Base-by-base conservation (phyloP, 2,797 vertebrate species). In the Onychomys leucogaster region DNA sequence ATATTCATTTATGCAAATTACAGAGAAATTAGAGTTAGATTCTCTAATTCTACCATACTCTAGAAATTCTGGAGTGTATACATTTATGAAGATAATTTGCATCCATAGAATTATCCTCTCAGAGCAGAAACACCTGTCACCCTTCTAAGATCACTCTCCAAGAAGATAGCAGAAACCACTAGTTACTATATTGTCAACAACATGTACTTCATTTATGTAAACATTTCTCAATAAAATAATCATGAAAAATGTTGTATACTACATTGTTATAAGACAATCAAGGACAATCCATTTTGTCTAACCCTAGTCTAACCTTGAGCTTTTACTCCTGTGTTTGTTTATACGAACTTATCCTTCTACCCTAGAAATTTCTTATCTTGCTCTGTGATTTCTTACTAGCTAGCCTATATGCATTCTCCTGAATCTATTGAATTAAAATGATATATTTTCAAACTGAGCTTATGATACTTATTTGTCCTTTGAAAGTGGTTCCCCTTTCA, bases 191-290 rank as follows among this genome's bases (percentile, higher is more conserved):
- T 10, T 23, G 11, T 1, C 11, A 37, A 55, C 16, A 55, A 80
- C 34, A 37, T 52, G 21, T 55, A 17, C 9, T 41, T 88, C 80
- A 75, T 78, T 76, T 88, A 23, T 85, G 55, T 63, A 76, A 94
- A 81, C 2, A 94, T 85, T 80, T 93, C 41, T 91, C 65, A 57
- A 61, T 84, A 73, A 89, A 63, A 86, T 81, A 43, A 81, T 91
- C n/a, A 69, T 81, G 19, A 88, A 49, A 83, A 78, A 82, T 82
- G 13, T 25, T 57, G 6, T 10, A 41, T 76, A 55, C 12, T 23
- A 43, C 57, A 6, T 76, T 81, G 21, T 76, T 57, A 57, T 14
- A 67, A 19, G 57, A 67, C 52, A 94, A 95, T 21, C 25, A 84
- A 67, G 9, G 49, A 73, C 88, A 92, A 81, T 91, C 25, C 13